phyloP scores from a whole-genome alignment of 2,888 invertebrate species.

The Maniola hyperantus region DNA sequence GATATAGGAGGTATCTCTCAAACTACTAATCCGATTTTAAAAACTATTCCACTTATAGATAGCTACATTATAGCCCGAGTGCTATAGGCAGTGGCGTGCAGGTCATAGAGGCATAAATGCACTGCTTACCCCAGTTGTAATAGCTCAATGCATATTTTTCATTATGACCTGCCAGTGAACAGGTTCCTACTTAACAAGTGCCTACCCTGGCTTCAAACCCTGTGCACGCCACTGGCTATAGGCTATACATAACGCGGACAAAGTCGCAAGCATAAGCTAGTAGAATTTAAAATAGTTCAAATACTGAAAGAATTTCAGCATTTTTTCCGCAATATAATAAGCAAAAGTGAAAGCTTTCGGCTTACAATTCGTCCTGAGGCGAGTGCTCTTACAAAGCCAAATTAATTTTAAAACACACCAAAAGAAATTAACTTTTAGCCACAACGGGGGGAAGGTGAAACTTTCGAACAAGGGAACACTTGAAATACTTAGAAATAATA shows the following conservation, averaged over 20 bases:
- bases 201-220: too few species aligned
- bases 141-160: too few species aligned
- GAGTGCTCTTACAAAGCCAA: slow-evolving; percentile 76
- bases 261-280: not conserved
- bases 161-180: too few species aligned
- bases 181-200: too few species aligned
- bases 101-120: too few species aligned
- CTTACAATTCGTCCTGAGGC: slow-evolving; percentile 72
- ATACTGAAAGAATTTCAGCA: slow-evolving; percentile 51
- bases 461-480: slow-evolving; percentile 72
- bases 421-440: slow-evolving; percentile 80
- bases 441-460: slow-evolving; percentile 67
- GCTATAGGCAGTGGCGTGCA: too few species aligned
- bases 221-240: too few species aligned
- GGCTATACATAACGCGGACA: not conserved
- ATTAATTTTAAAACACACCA: slow-evolving; percentile 82
- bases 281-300: slow-evolving; percentile 43
- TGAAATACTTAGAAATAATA: slow-evolving; percentile 78
- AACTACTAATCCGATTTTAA: too few species aligned
- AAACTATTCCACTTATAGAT: too few species aligned
- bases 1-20: too few species aligned
- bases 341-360: slow-evolving; percentile 73
- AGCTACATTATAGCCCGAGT: too few species aligned
- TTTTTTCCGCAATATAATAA: slow-evolving; percentile 66
- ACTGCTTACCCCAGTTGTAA: too few species aligned